Evolutionary conservation across 2,113 vertebrate genomes (phyloP).

Genomic region (Tautogolabrus adspersus): DNA sequence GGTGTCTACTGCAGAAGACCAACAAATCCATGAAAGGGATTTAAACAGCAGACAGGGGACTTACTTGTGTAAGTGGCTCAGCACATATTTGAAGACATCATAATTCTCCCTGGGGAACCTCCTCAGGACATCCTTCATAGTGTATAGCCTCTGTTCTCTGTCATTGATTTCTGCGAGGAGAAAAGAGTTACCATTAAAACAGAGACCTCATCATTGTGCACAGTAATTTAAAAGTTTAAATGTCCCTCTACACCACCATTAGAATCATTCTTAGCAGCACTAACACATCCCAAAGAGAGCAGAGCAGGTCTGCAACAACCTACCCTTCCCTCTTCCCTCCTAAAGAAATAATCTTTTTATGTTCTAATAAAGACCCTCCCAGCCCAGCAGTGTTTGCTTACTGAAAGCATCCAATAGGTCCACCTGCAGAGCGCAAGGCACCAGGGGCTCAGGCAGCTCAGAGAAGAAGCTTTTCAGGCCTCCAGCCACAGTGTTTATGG

Average conservation of each 20-base stretch:
- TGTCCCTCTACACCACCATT: neutral
- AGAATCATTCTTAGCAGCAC: slow-evolving; percentile 20
- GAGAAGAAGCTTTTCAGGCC: slow-evolving; percentile 98
- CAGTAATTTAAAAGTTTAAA: slow-evolving; percentile 19
- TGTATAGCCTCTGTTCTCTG: slow-evolving; percentile 92
- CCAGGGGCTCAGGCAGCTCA: slow-evolving; percentile 93
- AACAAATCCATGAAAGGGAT: slow-evolving; percentile 6
- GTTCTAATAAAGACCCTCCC: slow-evolving; percentile 62
- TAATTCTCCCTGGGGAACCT: slow-evolving; percentile 94
- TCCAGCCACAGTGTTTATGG: slow-evolving; percentile 95
- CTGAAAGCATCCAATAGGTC: slow-evolving; percentile 91
- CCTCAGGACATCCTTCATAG: slow-evolving; percentile 93
- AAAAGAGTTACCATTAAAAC: slow-evolving; percentile 9
- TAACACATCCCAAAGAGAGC: slow-evolving; percentile 21
- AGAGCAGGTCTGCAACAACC: slow-evolving; percentile 36
- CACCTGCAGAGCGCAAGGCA: slow-evolving; percentile 91
- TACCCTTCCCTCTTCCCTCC: slow-evolving; percentile 40
- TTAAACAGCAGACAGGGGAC: slow-evolving; percentile 50
- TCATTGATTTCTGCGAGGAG: slow-evolving; percentile 89
- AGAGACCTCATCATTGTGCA: neutral
- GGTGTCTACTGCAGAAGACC: neutral
- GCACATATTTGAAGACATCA: slow-evolving; percentile 95
- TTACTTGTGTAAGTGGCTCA: slow-evolving; percentile 93
- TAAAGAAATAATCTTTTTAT: slow-evolving; percentile 68
- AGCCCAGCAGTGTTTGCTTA: slow-evolving; percentile 84